These are phyloP conservation scores for Calidris pygmaea DNA, from an alignment of 2,113 vertebrate genomes.

Conservation along the genomic window DNA sequence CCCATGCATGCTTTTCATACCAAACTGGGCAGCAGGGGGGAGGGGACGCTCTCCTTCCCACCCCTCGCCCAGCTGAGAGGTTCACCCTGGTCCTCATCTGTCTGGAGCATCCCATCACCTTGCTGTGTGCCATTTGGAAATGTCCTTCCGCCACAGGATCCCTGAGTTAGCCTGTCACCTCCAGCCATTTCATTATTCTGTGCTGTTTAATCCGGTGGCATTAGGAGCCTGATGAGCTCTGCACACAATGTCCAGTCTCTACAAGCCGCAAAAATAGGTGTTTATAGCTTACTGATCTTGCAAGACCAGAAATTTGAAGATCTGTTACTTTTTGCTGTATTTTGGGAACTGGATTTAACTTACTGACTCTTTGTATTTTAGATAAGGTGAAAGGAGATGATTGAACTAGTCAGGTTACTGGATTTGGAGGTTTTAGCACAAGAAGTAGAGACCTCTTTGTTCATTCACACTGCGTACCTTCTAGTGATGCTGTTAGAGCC, in stretches of 20 bases:
- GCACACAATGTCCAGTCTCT: not conserved
- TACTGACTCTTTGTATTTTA: not conserved
- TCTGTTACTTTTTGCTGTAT: not conserved
- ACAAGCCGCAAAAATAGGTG: not conserved
- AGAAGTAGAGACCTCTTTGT: not conserved
- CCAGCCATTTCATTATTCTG: not conserved
- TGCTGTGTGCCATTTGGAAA: rapidly evolving
- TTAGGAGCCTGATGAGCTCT: not conserved
- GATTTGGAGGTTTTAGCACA: not conserved
- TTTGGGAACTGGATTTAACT: not conserved
- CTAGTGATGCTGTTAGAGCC: not conserved
- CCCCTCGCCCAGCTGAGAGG: not conserved
- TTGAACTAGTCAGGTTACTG: not conserved
- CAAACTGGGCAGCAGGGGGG: rapidly evolving
- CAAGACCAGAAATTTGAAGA: not conserved
- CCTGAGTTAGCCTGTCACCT: not conserved
- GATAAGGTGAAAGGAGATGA: not conserved
- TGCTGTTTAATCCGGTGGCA: not conserved
- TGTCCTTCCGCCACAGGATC: not conserved
- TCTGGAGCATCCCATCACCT: not conserved
- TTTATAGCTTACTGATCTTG: not conserved
- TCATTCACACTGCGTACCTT: not conserved
- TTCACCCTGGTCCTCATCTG: not conserved
- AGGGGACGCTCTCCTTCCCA: not conserved
- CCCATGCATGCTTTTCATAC: not conserved